Base-by-base conservation (phyloP, 2,888 invertebrate genomes). In the Oxytorus armatus region DNA sequence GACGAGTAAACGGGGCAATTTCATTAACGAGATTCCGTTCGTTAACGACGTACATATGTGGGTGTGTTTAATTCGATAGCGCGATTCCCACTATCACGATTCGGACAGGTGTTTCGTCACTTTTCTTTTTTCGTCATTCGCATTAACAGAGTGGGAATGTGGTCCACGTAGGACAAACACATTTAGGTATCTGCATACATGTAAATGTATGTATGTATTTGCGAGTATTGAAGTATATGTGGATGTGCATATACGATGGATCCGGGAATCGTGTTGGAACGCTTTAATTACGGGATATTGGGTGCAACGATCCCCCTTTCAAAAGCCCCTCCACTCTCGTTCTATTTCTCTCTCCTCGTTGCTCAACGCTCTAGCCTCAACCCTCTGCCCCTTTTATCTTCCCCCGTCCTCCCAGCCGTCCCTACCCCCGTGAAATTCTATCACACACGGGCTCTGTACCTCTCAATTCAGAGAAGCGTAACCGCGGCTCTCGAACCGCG, bases 271-370 rank as follows among this genome's bases (percentile, higher is more conserved):
- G 65, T 18, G 72, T 47, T 66, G 70, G 59, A 61, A 66, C 70
- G 76, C 79, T 79, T 77, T 76, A 72, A 76, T 77, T 72, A 76
- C 76, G 66, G 59, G 53, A 66, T 72, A 72, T 72, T 47, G 72
- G 68, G 61, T 33, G 39, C 63, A 49, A 39, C 57, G 49, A 70
- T 59, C 42, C 49, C 18, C 55, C 44, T n/a, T 53, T 29, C 42
- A 7, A 14, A 44, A 39, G 8, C 21, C 21, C 11, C 33, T 66
- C 49, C 55, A n/a, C 42, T 33, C 55, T n/a, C 21, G 8, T 39
- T 47, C 39, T 16, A 33, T 10, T 36, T 55, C 44, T 63, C 68
- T 68, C 68, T n/a, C n/a, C n/a, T n/a, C 14, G n/a, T 55, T 55
- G 16, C 44, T 63, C 44, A 63, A 63, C 44, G 23, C n/a, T n/a